Evolutionary conservation across 1,140 invertebrate species (phyloP).

Genomic region (Drosophila tropicalis): DNA sequence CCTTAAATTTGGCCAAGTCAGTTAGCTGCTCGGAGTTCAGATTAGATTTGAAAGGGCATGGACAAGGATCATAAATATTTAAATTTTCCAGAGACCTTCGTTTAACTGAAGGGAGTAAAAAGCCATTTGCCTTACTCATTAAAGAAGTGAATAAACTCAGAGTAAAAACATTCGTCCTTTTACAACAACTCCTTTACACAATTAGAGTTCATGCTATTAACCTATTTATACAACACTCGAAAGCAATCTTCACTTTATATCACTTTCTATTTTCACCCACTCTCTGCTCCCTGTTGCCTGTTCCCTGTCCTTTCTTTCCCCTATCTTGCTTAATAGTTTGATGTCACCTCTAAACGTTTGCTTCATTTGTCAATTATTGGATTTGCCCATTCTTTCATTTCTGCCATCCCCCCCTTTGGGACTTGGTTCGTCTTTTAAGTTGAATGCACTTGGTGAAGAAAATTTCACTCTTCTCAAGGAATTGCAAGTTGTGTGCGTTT

Average conservation of each 20-base stretch:
- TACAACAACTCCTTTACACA: background rate
- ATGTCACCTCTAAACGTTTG: slow-evolving; percentile 41
- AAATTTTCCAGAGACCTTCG: too few species aligned
- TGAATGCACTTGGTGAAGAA: slow-evolving; percentile 36
- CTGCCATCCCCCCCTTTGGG: background rate
- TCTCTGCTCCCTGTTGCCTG: background rate
- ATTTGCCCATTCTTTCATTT: background rate
- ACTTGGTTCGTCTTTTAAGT: background rate
- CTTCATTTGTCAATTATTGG: slow-evolving; percentile 70
- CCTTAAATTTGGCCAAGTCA: too few species aligned
- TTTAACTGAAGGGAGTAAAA: too few species aligned
- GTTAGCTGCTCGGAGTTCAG: too few species aligned
- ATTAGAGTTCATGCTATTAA: slow-evolving; percentile 33
- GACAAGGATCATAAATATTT: too few species aligned
- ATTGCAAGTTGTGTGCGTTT: slow-evolving; percentile 19
- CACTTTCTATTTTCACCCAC: background rate
- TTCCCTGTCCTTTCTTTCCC: slow-evolving; percentile 6
- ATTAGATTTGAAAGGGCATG: too few species aligned
- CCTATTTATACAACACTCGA: slow-evolving; percentile 24
- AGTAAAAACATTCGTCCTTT: too few species aligned
- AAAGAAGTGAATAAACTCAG: too few species aligned
- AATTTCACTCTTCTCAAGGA: background rate
- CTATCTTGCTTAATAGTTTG: slow-evolving; percentile 55
- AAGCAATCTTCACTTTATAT: slow-evolving; percentile 14
- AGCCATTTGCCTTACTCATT: too few species aligned